These are phyloP conservation scores for Bos javanicus DNA, from an alignment of 2,113 vertebrate genomes.

Conservation along the genomic window DNA sequence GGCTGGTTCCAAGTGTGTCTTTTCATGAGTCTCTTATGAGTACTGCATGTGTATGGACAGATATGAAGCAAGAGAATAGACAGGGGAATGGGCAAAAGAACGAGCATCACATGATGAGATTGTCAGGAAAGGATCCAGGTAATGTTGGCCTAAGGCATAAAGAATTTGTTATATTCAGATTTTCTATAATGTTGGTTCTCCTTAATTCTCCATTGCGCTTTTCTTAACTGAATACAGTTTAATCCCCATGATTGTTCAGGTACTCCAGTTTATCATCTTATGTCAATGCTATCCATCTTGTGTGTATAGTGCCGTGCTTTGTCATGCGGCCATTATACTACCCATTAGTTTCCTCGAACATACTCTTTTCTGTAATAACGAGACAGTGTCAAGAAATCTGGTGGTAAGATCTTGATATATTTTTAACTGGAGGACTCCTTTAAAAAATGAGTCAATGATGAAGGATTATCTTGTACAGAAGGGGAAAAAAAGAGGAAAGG, in stretches of 20 bases:
- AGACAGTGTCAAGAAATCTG: constrained; percentile 61
- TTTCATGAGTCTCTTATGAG: neutral
- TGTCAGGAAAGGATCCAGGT: neutral
- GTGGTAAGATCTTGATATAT: constrained; percentile 63
- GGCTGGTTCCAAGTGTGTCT: neutral
- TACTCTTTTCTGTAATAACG: constrained; percentile 61
- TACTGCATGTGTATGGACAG: neutral
- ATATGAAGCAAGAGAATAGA: neutral
- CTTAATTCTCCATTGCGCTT: constrained; percentile 45
- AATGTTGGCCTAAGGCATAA: neutral
- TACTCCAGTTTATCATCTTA: constrained; percentile 60
- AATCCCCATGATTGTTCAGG: constrained; percentile 37
- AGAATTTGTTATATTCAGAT: constrained; percentile 33
- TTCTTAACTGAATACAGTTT: constrained; percentile 46
- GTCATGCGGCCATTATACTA: constrained; percentile 54
- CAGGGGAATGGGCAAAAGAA: neutral
- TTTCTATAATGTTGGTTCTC: constrained; percentile 34
- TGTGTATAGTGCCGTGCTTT: neutral
- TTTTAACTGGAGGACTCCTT: constrained; percentile 55
- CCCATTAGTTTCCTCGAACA: constrained; percentile 57
- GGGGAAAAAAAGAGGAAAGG: constrained; percentile 24
- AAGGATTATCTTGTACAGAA: constrained; percentile 59
- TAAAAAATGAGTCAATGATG: constrained; percentile 69
- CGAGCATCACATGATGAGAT: neutral
- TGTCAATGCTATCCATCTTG: constrained; percentile 54